phyloP scores from a whole-genome alignment of 30 jellyfish, hydroid and myxozoan genomes.

The Morbakka virulenta region DNA sequence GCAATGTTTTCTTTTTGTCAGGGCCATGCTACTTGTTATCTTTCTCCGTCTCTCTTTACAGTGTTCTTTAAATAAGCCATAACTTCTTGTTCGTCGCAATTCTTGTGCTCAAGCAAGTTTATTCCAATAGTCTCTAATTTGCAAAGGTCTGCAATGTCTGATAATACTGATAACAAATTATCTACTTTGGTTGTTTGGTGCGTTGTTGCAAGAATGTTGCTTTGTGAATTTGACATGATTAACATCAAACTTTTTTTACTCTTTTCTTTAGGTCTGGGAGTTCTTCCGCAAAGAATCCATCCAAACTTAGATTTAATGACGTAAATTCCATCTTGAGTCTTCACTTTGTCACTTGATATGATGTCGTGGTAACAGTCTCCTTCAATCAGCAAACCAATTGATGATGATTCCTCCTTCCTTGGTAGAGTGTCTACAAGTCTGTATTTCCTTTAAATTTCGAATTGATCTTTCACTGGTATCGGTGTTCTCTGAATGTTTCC shows the following conservation, averaged over 20 bases:
- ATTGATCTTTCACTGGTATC: not conserved
- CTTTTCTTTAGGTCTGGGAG: not conserved
- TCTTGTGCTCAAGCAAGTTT: no score
- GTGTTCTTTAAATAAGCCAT: slow-evolving; percentile 6
- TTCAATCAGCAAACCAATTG: slow-evolving; percentile 28
- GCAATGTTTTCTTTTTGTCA: slow-evolving; percentile 13
- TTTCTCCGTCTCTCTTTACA: not conserved
- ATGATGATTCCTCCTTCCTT: not conserved
- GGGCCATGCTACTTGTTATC: slow-evolving; percentile 40
- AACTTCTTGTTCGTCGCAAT: not conserved
- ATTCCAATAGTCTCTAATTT: not conserved
- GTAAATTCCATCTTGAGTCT: slow-evolving; percentile 20
- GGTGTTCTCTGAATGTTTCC: slow-evolving; percentile 28
- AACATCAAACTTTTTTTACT: not conserved
- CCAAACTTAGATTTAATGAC: slow-evolving; percentile 15
- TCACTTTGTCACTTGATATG: not conserved
- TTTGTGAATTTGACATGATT: not conserved
- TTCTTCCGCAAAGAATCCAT: slow-evolving; percentile 11
- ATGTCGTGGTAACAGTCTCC: slow-evolving; percentile 29
- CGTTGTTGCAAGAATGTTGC: not conserved
- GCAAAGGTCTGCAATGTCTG: not conserved
- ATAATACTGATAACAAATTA: not conserved
- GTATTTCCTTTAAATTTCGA: not conserved
- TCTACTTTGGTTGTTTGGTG: not conserved
- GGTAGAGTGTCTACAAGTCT: slow-evolving; percentile 31